A percentile compares a stretch with the other conserved stretches of the same genome.
phyloP scores from a whole-genome alignment of 1,140 invertebrate genomes.

The Solenopsis fugax region DNA sequence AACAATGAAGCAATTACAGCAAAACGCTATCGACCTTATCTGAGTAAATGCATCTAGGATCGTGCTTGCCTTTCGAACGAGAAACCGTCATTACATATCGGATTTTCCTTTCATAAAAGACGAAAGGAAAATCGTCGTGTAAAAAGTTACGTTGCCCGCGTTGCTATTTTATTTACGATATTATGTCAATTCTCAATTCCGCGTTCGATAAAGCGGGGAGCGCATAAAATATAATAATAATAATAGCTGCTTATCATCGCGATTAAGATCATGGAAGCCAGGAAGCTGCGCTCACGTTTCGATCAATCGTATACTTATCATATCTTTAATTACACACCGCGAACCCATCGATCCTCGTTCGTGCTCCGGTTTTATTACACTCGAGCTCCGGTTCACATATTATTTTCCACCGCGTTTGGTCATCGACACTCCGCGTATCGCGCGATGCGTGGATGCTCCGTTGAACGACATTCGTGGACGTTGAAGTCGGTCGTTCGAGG shows the following conservation, averaged over 20 bases:
- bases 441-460: slow-evolving; percentile 64
- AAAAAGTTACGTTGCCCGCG: background rate
- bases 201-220: background rate
- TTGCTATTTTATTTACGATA: background rate
- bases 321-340: background rate
- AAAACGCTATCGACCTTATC: background rate
- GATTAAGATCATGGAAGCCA: background rate
- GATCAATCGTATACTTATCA: slow-evolving; percentile 22
- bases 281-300: background rate
- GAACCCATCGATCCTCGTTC: slow-evolving; percentile 9
- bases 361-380: slow-evolving; percentile 8
- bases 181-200: background rate
- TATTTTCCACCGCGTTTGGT: slow-evolving; percentile 37
- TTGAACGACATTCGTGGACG: slow-evolving; percentile 81
- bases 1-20: slow-evolving; percentile 54
- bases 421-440: slow-evolving; percentile 33
- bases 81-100: background rate
- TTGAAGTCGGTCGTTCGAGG: slow-evolving; percentile 81
- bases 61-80: slow-evolving; percentile 1
- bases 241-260: slow-evolving; percentile 2
- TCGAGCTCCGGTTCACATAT: slow-evolving; percentile 35
- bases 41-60: slow-evolving; percentile 24
- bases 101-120: slow-evolving; percentile 22
- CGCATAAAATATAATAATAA: slow-evolving; percentile 27
- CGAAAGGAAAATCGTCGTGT: slow-evolving; percentile 1